Base-by-base conservation (phyloP, 1,140 invertebrate species). In the Ceratina calcarata region DNA sequence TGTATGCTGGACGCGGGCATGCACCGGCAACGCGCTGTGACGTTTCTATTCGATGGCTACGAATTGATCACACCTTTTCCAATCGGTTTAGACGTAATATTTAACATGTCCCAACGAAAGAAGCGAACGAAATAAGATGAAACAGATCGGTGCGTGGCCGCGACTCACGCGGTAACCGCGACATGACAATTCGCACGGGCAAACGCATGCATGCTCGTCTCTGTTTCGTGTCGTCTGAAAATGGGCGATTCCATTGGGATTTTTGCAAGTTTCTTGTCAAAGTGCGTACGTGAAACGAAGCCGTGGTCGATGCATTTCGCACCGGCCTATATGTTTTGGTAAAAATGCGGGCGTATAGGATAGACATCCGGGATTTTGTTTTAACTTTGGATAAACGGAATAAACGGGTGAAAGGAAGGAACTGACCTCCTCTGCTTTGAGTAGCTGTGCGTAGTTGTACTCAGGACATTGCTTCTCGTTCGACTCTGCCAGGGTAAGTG, bases 391-490 rank as follows among this genome's bases (percentile, higher is more conserved):
- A 8, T 60, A 37, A 18, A 60, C 37, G 37, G 55, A 57, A 18
- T 79, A 37, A 49, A 65, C 37, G 62, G 45, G 78, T 79, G 71
- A 79, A 79, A 74, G 78, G 78, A 51, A 79, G 61, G 61, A 45
- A 94, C 93, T 94, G 92, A 95, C 95, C 94, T 95, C 94, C 86
- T 92, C 93, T 88, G 93, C 89, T 91, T 93, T 94, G 84, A 95
- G 90, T 85, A 95, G 93, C 83, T 95, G 94, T 86, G 93, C 92
- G 92, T 95, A 96, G 91, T 94, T 95, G 93, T 94, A 95, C 92
- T 95, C 95, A 70, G 95, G 94, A 92, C 94, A 95, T 91, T 93
- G 94, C 91, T 93, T 92, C 89, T 95, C 95, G 89, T 94, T 95
- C 16, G 95, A 95, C 89, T 95, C 95, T 68, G 92, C 91, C 76